These are phyloP conservation scores for Dendrocincla fuliginosa DNA, from an alignment of 2,797 vertebrate species.

Conservation along the genomic window DNA sequence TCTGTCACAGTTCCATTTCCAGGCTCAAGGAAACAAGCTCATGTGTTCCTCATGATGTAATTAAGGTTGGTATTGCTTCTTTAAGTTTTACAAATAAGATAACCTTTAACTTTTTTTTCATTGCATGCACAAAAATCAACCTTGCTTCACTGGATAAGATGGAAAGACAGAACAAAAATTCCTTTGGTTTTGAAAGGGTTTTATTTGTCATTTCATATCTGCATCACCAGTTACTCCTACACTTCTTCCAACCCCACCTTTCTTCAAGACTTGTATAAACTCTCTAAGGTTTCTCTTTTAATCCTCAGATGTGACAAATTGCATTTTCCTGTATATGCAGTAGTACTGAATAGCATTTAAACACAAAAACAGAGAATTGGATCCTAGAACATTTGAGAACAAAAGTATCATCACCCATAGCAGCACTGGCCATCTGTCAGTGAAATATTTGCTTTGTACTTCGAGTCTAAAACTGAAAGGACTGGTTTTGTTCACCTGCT, in stretches of 20 bases:
- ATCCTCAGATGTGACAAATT: background rate
- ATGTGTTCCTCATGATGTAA: slow-evolving; percentile 88
- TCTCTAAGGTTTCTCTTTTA: background rate
- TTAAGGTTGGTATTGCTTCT: slow-evolving; percentile 83
- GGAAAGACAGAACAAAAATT: background rate
- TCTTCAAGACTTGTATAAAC: background rate
- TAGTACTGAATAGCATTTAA: background rate
- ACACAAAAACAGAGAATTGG: background rate
- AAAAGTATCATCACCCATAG: background rate
- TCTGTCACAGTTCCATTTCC: slow-evolving; percentile 95
- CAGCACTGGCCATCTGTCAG: background rate
- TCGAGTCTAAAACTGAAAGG: background rate
- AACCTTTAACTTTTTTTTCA: background rate
- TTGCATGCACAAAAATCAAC: background rate
- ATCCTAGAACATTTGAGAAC: background rate
- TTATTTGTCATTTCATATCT: background rate
- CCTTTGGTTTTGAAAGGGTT: background rate
- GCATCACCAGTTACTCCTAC: background rate
- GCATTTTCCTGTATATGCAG: background rate
- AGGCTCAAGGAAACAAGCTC: slow-evolving; percentile 95
- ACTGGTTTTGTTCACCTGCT: background rate
- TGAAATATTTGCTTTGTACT: background rate
- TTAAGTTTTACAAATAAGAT: background rate
- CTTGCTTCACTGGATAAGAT: background rate
- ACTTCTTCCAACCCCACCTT: background rate